Evolutionary conservation across 2,113 vertebrate species (phyloP), one percentile per base, ranked within the genome.

Genomic region (Ammodytes marinus): DNA sequence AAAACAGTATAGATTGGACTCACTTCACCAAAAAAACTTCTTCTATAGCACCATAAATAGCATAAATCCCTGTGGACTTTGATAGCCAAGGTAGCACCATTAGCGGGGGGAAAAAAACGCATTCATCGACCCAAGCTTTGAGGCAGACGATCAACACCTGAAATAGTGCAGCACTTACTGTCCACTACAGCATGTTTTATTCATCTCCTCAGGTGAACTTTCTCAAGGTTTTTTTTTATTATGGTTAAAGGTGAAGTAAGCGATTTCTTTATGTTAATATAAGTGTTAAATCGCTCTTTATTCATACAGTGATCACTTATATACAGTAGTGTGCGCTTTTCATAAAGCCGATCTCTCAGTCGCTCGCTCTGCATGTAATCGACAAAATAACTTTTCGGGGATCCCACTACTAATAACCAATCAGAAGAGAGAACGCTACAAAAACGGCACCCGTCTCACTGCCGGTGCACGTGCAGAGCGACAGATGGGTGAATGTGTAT

Each of bases 141-240:
- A 64, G 27, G 59, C 71, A 57, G 73, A 78, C 42, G 47, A 59
- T 74, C 2, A 75, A 82, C 27, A 27, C 80, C 46, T 14, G 19
- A 79, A 91, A 77, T 74, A 87, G 50, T 37, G n/a, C 49, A 69
- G 55, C 67, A 79, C 70, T 83, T 79, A 60, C 71, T 66, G 70
- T 47, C 27, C 27, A 27, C 27, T 27, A 45, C 39, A 71, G 43
- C 50, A 6, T 55, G 63, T 47, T 58, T 27, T 74, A 50, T 68
- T 78, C 42, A 65, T 64, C 47, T 47, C 74, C 59, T 72, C 49
- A 69, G 50, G 43, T 37, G 14, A 75, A 55, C 4, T 58, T 55
- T 71, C 7, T 54, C 50, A 15, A 77, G 43, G 17, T 42, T 3
- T 69, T 58, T 58, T 57, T 61, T 50, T 67, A 19, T 63, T 64